Evolutionary conservation across 2,888 invertebrate genomes (phyloP).

Genomic region (Acutogordius australiensis): DNA sequence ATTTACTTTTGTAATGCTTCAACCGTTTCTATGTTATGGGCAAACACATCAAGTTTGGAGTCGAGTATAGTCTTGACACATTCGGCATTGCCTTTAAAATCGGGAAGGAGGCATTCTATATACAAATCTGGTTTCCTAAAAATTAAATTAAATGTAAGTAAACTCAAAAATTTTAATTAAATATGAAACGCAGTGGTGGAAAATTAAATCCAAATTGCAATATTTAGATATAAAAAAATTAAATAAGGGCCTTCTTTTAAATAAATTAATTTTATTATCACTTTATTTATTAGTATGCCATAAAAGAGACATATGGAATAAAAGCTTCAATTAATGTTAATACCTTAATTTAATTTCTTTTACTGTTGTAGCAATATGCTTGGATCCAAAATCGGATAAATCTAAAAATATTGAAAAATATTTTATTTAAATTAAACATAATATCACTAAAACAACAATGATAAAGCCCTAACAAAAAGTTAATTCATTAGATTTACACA

Average conservation of each 20-base stretch:
- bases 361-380: constrained; percentile 71
- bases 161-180: too few relatives aligned
- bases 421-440: too few relatives aligned
- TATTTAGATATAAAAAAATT: too few relatives aligned
- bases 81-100: constrained; percentile 52
- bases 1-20: constrained; percentile 53
- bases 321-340: too few relatives aligned
- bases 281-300: too few relatives aligned
- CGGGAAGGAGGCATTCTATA: constrained; percentile 83
- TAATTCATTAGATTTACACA: neutral
- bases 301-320: too few relatives aligned
- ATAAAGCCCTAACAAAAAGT: neutral
- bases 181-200: too few relatives aligned
- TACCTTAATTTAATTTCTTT: constrained; percentile 47
- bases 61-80: constrained; percentile 43
- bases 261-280: neutral
- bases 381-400: constrained; percentile 64
- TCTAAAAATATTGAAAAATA: constrained; percentile 38
- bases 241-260: neutral
- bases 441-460: neutral
- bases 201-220: too few relatives aligned
- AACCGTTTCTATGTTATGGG: constrained; percentile 93
- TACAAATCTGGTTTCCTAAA: constrained; percentile 35
- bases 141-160: too few relatives aligned
- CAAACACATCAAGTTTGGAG: constrained; percentile 72